These are phyloP conservation scores for Rhysida immarginata DNA, from an alignment of 1,140 invertebrate species.

Conservation along the genomic window DNA sequence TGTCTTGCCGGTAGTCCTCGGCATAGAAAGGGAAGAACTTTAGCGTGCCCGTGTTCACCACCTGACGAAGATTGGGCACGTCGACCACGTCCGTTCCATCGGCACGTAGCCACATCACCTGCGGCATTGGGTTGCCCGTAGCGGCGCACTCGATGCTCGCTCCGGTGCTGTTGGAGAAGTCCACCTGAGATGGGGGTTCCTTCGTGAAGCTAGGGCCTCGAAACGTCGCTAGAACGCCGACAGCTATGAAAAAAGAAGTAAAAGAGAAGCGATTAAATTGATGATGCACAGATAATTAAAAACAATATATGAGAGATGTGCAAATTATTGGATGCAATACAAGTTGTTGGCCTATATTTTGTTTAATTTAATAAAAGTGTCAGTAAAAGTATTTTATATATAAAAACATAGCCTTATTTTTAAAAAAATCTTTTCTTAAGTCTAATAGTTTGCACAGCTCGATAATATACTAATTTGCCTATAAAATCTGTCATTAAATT, in stretches of 20 bases:
- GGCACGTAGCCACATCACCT: conserved; percentile 16
- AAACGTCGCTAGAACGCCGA: neutral
- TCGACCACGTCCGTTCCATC: conserved; percentile 16
- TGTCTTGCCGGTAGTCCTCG: conserved; percentile 55
- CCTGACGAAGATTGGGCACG: conserved; percentile 16
- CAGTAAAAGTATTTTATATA: too few species aligned
- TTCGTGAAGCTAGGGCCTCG: conserved; percentile 7
- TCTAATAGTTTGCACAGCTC: too few species aligned
- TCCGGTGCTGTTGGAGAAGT: conserved; percentile 19
- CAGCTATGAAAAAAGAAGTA: neutral
- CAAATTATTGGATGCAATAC: too few species aligned
- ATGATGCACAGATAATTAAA: too few species aligned
- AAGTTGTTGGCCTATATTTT: too few species aligned
- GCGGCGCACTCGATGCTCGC: conserved; percentile 14
- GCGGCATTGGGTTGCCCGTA: conserved; percentile 16
- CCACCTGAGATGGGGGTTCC: conserved; percentile 16
- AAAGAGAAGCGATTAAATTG: too few species aligned
- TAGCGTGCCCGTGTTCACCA: conserved; percentile 59
- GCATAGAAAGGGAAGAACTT: conserved; percentile 60
- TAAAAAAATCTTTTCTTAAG: too few species aligned
- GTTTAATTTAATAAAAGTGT: too few species aligned
- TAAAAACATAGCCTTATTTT: too few species aligned
- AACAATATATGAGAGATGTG: too few species aligned
- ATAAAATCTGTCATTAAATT: too few species aligned
- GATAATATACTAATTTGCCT: too few species aligned